Evolutionary conservation across 2,888 invertebrate species (phyloP), one percentile per base, ranked within the genome.

Genomic region (Cremastinae sp.): DNA sequence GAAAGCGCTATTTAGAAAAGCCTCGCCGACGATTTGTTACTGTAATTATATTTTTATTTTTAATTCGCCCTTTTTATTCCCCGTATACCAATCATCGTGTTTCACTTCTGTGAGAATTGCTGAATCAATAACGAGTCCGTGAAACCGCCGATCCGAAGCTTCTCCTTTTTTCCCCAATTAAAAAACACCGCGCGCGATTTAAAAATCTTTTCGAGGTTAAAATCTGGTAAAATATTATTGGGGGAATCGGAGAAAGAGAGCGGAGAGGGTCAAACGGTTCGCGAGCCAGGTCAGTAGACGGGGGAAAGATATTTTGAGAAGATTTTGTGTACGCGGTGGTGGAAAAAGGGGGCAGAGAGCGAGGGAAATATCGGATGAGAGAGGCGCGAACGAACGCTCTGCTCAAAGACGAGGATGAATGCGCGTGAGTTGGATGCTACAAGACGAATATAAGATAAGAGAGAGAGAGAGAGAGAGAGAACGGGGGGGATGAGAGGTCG

Each of bases 401-500:
- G 20, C 16, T 28, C 28, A 28, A 28, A 73, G 56, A 65, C 71
- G 53, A 74, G 61, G 51, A 69, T 45, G 53, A 72, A 73, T 61
- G 61, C 47, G 56, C 28, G 43, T 20, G 62, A 45, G 36, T 36
- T 14, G 45, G 14, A 43, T n/a, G 12, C 20, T 1, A 41, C 41
- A 53, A 65, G 28, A 54, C 54, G 65, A 66, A 18, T 14, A 66
- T 51, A 18, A 54, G 45, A 41, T 79, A 64, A 70, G 68, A 72
- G 79, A 75, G 72, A 72, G 78, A 76, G 65, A 77, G 80, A 81
- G 81, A 43, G 59, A 16, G 51, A 56, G 22, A 61, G 47, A 47
- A 80, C 62, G 72, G 70, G 70, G 80, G 75, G 72, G 75, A 78
- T n/a, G n/a, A 77, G 81, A 81, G 81, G 80, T 83, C 81, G 81